Percentiles rank a stretch among this genome's conserved stretches.
These are phyloP conservation scores for Papilio gigon DNA, from an alignment of 2,888 invertebrate species.

Conservation along the genomic window DNA sequence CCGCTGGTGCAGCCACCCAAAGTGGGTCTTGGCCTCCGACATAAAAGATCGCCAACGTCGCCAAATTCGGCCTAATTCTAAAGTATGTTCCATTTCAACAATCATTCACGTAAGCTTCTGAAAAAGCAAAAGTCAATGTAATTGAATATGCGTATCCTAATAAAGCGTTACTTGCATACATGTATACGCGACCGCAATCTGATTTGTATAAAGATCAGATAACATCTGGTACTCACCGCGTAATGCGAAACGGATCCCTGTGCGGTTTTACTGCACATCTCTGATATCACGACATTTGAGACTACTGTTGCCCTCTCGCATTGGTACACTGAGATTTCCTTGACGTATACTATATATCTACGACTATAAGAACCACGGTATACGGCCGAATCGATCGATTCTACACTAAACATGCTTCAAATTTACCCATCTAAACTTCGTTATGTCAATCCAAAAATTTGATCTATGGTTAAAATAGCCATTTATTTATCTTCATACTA, in stretches of 20 bases:
- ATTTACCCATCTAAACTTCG: no score
- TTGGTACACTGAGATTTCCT: slow-evolving; percentile 18
- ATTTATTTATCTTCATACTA: no score
- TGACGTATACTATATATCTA: not conserved
- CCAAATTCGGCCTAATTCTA: not conserved
- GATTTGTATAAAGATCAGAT: slow-evolving; percentile 40
- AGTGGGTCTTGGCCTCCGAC: no score
- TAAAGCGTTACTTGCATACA: not conserved
- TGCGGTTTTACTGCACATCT: slow-evolving; percentile 38
- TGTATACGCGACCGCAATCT: slow-evolving; percentile 32
- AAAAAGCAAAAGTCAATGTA: not conserved
- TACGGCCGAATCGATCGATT: no score
- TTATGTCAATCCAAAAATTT: no score
- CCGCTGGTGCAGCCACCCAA: no score
- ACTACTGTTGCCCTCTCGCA: slow-evolving; percentile 8
- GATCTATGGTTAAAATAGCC: no score
- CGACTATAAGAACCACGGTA: no score
- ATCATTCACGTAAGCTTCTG: not conserved
- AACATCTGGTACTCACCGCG: slow-evolving; percentile 30
- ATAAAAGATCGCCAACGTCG: no score
- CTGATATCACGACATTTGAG: slow-evolving; percentile 33
- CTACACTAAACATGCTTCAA: no score
- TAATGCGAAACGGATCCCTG: slow-evolving; percentile 39
- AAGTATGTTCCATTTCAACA: not conserved
- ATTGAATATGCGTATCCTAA: not conserved